Conservation (phyloP, 2,888 invertebrate species). For the Drosophila koepferae region DNA sequence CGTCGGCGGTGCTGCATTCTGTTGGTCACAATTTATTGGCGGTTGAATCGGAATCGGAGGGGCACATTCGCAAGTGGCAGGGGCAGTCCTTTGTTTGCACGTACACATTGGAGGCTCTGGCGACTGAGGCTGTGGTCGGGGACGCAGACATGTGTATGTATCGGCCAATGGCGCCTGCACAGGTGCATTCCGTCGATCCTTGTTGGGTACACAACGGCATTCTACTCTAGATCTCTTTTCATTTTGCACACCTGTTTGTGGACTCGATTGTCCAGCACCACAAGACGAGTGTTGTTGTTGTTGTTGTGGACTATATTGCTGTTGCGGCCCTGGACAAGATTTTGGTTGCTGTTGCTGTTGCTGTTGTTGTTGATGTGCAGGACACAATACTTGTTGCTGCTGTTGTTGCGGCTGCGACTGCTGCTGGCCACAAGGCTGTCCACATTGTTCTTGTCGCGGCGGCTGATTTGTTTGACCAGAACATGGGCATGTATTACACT, state of each 20-base stretch:
- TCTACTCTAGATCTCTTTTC: slow-evolving; percentile 29
- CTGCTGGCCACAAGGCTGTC: neutral
- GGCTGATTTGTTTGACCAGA: neutral
- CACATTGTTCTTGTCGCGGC: neutral
- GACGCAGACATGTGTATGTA: slow-evolving; percentile 40
- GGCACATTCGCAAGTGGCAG: slow-evolving; percentile 44
- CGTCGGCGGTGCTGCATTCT: neutral
- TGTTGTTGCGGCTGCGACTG: neutral
- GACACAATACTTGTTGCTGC: neutral
- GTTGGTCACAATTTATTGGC: neutral
- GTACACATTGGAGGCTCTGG: slow-evolving; percentile 21
- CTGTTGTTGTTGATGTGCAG: neutral
- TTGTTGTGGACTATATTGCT: neutral
- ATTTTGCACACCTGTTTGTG: neutral
- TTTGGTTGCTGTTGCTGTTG: neutral
- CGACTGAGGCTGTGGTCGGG: neutral
- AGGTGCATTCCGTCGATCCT: neutral
- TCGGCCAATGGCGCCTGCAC: slow-evolving; percentile 49
- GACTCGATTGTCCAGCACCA: neutral
- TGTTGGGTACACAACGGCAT: slow-evolving; percentile 34
- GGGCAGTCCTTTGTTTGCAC: slow-evolving; percentile 27
- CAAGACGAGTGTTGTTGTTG: neutral
- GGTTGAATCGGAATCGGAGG: slow-evolving; percentile 18
- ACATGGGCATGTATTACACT: slow-evolving; percentile 60
- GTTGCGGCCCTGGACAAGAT: neutral